Percentiles rank a stretch among this genome's conserved stretches.
These are phyloP conservation scores for Colletes latitarsis DNA, from an alignment of 1,140 invertebrate genomes.

Conservation along the genomic window DNA sequence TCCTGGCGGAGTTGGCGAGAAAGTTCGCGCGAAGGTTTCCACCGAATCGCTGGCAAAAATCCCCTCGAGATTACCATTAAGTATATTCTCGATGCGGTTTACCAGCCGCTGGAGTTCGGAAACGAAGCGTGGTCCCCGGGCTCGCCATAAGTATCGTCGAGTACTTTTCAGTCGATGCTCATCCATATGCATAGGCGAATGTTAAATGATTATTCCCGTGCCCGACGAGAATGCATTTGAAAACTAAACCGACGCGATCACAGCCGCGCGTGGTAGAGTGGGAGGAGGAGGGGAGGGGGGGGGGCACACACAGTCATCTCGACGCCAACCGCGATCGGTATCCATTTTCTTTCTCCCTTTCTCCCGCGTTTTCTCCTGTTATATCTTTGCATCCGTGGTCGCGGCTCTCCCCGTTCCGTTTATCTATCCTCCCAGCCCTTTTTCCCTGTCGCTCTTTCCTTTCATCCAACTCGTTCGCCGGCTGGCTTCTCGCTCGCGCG, in stretches of 20 bases:
- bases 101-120: conserved; percentile 23
- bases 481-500: background rate
- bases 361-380: background rate
- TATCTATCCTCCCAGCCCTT: conserved; percentile 1
- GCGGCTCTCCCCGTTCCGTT: conserved; percentile 3
- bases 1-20: background rate
- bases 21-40: background rate
- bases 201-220: conserved; percentile 46
- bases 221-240: conserved; percentile 26
- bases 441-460: background rate
- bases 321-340: conserved; percentile 4
- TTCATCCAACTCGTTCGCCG: background rate
- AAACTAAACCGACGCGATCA: conserved; percentile 34
- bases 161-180: conserved; percentile 21
- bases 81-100: conserved; percentile 7
- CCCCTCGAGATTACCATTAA: conserved; percentile 20
- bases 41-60: background rate
- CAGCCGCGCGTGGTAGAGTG: too few relatives aligned
- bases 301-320: conserved; percentile 21
- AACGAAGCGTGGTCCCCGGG: background rate
- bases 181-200: conserved; percentile 28
- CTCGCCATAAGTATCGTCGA: background rate
- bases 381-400: conserved; percentile 7
- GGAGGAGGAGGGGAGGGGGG: too few relatives aligned
- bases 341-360: background rate